Conservation (phyloP, 64 coral and sea anemone species). For the Actinia tenebrosa region DNA sequence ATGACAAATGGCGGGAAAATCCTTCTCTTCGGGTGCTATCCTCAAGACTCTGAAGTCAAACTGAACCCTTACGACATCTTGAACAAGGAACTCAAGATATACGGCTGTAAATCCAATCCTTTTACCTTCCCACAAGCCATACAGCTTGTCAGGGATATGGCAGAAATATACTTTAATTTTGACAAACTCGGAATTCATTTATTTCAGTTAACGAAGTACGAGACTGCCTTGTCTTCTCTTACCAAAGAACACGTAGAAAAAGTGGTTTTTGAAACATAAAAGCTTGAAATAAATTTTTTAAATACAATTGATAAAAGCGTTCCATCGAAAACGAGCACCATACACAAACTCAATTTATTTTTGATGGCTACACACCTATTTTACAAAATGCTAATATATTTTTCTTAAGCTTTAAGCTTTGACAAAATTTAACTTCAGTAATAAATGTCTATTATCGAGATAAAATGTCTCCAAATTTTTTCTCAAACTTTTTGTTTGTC, state of each 20-base stretch:
- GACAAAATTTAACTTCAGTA: background rate
- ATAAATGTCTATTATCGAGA: background rate
- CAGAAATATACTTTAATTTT: slow-evolving; percentile 54
- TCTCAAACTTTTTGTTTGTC: slow-evolving; percentile 67
- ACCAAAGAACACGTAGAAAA: slow-evolving; percentile 57
- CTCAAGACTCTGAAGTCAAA: slow-evolving; percentile 52
- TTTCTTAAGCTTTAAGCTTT: background rate
- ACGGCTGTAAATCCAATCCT: slow-evolving; percentile 62
- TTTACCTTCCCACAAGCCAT: slow-evolving; percentile 74
- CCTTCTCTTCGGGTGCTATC: slow-evolving; percentile 65
- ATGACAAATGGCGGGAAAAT: slow-evolving; percentile 63
- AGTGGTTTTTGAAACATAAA: slow-evolving; percentile 72
- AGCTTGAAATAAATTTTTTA: background rate
- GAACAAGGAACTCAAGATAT: slow-evolving; percentile 70
- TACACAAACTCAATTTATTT: background rate
- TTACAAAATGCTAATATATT: slow-evolving; percentile 1
- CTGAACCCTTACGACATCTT: slow-evolving; percentile 66
- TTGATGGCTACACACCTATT: background rate
- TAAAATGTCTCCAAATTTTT: slow-evolving; percentile 75
- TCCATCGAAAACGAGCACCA: too few species aligned
- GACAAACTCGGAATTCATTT: slow-evolving; percentile 68
- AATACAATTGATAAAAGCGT: too few species aligned
- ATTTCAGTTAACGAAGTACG: slow-evolving; percentile 62
- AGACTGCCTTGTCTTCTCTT: slow-evolving; percentile 62
- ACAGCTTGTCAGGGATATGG: slow-evolving; percentile 81